Evolutionary conservation across 2,113 vertebrate species (phyloP).

Genomic region (Dinomys branickii): DNA sequence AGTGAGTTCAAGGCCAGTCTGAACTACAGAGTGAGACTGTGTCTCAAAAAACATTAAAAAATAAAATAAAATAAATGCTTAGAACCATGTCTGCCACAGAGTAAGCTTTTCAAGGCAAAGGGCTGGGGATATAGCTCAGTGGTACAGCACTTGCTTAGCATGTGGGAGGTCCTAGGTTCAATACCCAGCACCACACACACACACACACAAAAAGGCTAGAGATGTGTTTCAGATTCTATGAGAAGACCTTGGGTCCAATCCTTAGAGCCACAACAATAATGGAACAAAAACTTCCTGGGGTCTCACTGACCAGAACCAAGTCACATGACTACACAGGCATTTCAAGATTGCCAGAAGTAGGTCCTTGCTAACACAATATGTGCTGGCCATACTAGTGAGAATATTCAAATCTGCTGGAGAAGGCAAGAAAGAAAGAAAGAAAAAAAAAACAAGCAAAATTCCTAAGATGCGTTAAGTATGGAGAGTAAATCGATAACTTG

Average conservation of each 20-base stretch:
- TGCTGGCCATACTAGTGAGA: background rate
- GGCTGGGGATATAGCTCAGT: background rate
- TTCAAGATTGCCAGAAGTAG: background rate
- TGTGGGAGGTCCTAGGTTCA: background rate
- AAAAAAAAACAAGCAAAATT: background rate
- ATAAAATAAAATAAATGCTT: background rate
- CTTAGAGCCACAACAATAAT: background rate
- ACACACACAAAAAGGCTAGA: background rate
- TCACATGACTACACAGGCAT: background rate
- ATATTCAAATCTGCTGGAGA: slow-evolving; percentile 10
- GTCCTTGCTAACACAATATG: background rate
- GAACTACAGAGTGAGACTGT: background rate
- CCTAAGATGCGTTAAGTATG: background rate
- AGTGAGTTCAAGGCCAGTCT: background rate
- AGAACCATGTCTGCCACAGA: background rate
- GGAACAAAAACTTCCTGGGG: background rate
- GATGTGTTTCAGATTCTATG: background rate
- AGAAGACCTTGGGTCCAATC: background rate
- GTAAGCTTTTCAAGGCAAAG: background rate
- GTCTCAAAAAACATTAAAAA: background rate
- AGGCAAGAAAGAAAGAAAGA: slow-evolving; percentile 9
- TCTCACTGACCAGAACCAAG: background rate
- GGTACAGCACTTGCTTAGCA: background rate
- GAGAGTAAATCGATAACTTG: background rate
- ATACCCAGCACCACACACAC: background rate